Evolutionary conservation across 2,113 vertebrate genomes (phyloP), one percentile per base, ranked within the genome.

Genomic region (Phrynosoma platyrhinos): DNA sequence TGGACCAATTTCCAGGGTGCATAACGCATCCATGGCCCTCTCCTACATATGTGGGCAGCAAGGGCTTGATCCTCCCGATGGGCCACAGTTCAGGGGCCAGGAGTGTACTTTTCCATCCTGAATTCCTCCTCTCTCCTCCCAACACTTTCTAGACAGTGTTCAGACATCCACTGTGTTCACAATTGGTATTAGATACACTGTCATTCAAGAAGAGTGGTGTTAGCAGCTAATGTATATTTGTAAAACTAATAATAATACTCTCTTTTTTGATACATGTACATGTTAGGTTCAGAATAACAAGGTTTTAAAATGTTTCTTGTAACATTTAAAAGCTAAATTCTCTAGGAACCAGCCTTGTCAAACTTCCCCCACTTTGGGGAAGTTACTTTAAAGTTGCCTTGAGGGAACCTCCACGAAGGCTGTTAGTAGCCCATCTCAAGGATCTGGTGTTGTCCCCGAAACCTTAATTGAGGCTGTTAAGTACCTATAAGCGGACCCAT

Each of bases 1-100:
- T 83, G 40, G 84, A 77, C 86, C 82, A 83, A 94, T 12, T 0
- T 53, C 89, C 83, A 84, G 69, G 42, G 16, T 9, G 5, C 52
- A 16, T 74, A 58, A 74, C 25, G n/a, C 47, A 84, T 32, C n/a
- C 52, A 58, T 75, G n/a, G 53, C 10, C 23, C 5, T 23, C 53
- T 12, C 32, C 52, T 23, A 64, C 55, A 25, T 58, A 36, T 3
- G 32, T 36, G 23, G 55, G 47, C 7, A 47, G 47, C 47, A 47
- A 7, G 47, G 47, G 55, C 32, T 36, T 21, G 5, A 9, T 64
- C 36, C 55, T 81, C 79, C n/a, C 25, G 74, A 23, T 4, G 18
- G 42, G 27, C 2, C 64, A 78, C 52, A 78, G 12, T 78, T 78
- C 42, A 78, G 42, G 40, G 47, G 52, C 76, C 30, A 27, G 52